phyloP scores from a whole-genome alignment of 2,113 vertebrate genomes.

The Pimephales promelas region DNA sequence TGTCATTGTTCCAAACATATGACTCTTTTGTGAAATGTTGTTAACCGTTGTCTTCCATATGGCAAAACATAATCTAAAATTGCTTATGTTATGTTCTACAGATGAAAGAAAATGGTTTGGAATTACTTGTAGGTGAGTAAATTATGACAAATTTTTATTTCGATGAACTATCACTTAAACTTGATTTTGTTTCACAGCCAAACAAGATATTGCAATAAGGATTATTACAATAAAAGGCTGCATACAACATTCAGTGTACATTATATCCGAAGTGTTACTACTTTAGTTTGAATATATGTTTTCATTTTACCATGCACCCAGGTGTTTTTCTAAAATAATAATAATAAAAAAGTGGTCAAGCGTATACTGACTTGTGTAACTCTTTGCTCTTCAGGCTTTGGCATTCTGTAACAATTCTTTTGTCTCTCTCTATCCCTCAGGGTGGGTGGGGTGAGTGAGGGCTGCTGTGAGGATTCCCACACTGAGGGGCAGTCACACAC shows the following conservation, averaged over 20 bases:
- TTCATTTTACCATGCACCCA: not conserved
- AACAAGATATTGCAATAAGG: not conserved
- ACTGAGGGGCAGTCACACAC: slow-evolving; percentile 41
- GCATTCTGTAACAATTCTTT: not conserved
- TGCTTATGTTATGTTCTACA: not conserved
- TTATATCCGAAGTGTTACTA: not conserved
- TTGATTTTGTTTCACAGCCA: not conserved
- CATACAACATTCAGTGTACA: not conserved
- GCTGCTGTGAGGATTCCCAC: slow-evolving; percentile 53
- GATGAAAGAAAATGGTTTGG: not conserved
- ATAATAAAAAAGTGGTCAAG: not conserved
- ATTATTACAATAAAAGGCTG: not conserved
- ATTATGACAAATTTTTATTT: not conserved
- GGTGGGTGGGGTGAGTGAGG: slow-evolving; percentile 48
- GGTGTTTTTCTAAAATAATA: not conserved
- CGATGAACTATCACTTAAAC: not conserved
- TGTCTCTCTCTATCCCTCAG: slow-evolving; percentile 27
- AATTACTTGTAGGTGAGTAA: not conserved
- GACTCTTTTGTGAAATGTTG: not conserved
- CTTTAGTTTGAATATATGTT: not conserved
- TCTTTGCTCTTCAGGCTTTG: not conserved
- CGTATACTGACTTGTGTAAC: not conserved
- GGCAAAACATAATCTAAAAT: no score
- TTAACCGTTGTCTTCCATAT: not conserved
- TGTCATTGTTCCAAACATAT: not conserved